Conservation (phyloP, 2,888 invertebrate genomes). For the Cryptocheilus praepositus region DNA sequence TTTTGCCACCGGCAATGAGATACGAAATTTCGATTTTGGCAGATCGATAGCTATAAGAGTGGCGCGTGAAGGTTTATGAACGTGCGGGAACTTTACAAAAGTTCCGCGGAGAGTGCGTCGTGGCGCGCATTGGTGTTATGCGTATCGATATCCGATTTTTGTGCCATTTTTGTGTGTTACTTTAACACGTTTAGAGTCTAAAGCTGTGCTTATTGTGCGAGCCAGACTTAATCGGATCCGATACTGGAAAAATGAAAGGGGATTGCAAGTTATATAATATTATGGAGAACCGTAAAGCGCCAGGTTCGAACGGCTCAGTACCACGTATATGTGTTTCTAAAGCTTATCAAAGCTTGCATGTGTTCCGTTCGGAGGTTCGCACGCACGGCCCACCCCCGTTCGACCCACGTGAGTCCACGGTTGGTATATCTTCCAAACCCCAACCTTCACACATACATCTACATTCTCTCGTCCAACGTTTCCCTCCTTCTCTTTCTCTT, state of each 20-base stretch:
- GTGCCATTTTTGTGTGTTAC: too few relatives aligned
- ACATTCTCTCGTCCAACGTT: constrained; percentile 36
- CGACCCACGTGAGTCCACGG: constrained; percentile 62
- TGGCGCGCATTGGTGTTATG: too few relatives aligned
- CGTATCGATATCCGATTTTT: too few relatives aligned
- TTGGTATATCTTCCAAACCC: constrained; percentile 59
- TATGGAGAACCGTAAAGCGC: constrained; percentile 63
- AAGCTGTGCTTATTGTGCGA: too few relatives aligned
- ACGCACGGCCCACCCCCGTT: constrained; percentile 68
- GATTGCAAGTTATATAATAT: constrained; percentile 66
- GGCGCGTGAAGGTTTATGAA: too few relatives aligned
- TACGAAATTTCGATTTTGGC: too few relatives aligned
- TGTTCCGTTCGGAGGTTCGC: constrained; percentile 71
- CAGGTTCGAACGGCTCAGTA: constrained; percentile 65
- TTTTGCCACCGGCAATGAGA: background rate
- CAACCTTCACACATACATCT: constrained; percentile 23
- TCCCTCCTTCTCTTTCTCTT: constrained; percentile 30
- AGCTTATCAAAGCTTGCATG: constrained; percentile 74
- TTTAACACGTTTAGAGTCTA: too few relatives aligned
- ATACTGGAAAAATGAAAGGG: constrained; percentile 5
- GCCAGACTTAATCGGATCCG: too few relatives aligned
- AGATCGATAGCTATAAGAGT: too few relatives aligned
- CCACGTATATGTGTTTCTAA: constrained; percentile 61
- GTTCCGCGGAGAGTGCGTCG: too few relatives aligned
- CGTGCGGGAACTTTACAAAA: too few relatives aligned